A percentile compares a stretch with the other conserved stretches of the same genome.
These are phyloP conservation scores for Epinephelus awoara DNA, from an alignment of 2,797 vertebrate genomes.

Conservation along the genomic window DNA sequence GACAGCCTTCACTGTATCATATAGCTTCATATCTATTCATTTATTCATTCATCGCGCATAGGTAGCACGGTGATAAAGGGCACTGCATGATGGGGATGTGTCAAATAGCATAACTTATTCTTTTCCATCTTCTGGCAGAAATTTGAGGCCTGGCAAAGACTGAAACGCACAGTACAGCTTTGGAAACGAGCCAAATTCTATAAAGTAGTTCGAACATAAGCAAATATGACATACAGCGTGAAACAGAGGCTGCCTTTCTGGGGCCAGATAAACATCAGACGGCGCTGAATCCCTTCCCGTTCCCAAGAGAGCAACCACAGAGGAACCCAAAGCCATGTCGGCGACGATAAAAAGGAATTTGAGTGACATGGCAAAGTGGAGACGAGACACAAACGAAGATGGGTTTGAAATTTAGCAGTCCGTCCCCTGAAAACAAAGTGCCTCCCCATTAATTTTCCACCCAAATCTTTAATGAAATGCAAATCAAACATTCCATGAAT, in stretches of 20 bases:
- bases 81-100: conserved; percentile 31
- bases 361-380: conserved; percentile 38
- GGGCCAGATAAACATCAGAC: conserved; percentile 50
- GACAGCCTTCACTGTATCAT: background rate
- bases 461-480: conserved; percentile 79
- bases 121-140: conserved; percentile 38
- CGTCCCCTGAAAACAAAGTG: conserved; percentile 59
- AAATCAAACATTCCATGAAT: conserved; percentile 80
- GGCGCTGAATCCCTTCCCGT: conserved; percentile 22
- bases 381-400: conserved; percentile 41
- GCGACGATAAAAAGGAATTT: conserved; percentile 34
- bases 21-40: conserved; percentile 19
- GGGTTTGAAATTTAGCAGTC: conserved; percentile 44
- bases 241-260: conserved; percentile 1
- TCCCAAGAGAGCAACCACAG: conserved; percentile 28
- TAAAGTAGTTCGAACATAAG: conserved; percentile 18
- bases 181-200: conserved; percentile 37
- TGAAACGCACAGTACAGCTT: conserved; percentile 15
- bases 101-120: conserved; percentile 16
- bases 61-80: conserved; percentile 1
- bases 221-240: conserved; percentile 10
- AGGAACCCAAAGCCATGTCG: conserved; percentile 40
- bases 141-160: conserved; percentile 5
- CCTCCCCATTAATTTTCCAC: conserved; percentile 67
- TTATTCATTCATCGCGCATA: conserved; percentile 23